These are phyloP conservation scores for Gavia stellata DNA, from an alignment of 2,113 vertebrate species.

Conservation along the genomic window DNA sequence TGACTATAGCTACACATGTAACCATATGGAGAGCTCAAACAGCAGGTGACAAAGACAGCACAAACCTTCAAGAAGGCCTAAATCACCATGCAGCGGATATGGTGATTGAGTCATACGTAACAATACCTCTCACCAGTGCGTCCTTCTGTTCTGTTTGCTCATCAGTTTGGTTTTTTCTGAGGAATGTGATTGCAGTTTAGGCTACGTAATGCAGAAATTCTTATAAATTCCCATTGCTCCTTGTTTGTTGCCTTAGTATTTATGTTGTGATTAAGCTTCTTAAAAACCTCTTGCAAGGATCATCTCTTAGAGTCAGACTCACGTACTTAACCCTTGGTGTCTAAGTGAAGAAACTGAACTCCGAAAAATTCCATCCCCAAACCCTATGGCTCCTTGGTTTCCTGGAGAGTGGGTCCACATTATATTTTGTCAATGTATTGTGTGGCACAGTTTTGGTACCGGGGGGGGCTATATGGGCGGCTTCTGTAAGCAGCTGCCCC, in stretches of 20 bases:
- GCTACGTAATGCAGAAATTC: background rate
- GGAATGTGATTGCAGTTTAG: background rate
- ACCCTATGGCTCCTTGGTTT: background rate
- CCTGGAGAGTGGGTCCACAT: background rate
- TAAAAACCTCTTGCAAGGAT: background rate
- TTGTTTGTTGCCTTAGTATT: background rate
- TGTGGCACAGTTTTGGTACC: background rate
- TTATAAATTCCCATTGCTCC: background rate
- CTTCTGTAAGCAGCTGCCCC: background rate
- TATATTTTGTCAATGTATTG: background rate
- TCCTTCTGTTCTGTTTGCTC: background rate
- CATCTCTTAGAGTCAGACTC: background rate
- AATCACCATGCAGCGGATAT: background rate
- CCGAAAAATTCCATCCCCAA: background rate
- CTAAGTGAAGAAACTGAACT: background rate
- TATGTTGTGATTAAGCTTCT: background rate
- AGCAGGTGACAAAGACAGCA: conserved; percentile 14
- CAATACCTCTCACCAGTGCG: background rate
- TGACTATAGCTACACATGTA: background rate
- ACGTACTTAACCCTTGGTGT: background rate
- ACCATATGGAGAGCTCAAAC: conserved; percentile 1
- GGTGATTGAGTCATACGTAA: background rate
- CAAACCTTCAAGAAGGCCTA: background rate
- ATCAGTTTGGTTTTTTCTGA: background rate
- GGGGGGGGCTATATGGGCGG: background rate